These are phyloP conservation scores for Poecilia picta DNA, from an alignment of 2,797 vertebrate genomes.

Conservation along the genomic window DNA sequence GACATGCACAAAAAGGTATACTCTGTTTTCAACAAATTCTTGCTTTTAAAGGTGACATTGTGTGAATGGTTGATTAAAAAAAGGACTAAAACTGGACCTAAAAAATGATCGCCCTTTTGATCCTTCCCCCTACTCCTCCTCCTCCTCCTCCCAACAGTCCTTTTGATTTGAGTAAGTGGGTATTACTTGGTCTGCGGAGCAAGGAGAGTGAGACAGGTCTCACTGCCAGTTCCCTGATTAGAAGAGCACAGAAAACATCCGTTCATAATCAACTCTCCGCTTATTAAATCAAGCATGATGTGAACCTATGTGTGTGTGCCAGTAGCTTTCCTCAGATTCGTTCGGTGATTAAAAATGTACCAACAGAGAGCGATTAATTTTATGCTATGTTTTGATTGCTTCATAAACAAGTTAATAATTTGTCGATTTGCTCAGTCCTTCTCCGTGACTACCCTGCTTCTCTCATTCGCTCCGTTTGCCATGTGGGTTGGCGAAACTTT, in stretches of 20 bases:
- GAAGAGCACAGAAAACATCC: constrained; percentile 57
- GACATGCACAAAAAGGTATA: constrained; percentile 16
- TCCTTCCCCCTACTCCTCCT: background rate
- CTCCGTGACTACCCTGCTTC: background rate
- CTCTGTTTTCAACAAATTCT: background rate
- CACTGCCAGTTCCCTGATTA: constrained; percentile 64
- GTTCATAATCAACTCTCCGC: constrained; percentile 60
- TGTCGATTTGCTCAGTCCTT: background rate
- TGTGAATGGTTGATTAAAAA: constrained; percentile 20
- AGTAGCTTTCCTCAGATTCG: constrained; percentile 23
- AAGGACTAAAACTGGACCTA: constrained; percentile 42
- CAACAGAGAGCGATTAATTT: constrained; percentile 39
- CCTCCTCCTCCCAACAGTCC: constrained; percentile 29
- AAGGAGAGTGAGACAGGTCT: constrained; percentile 71
- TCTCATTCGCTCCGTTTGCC: background rate
- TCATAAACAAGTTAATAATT: background rate
- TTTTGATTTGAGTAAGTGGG: constrained; percentile 67
- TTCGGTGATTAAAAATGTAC: constrained; percentile 28
- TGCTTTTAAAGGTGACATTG: constrained; percentile 13
- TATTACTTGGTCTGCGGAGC: constrained; percentile 75
- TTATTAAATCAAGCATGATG: constrained; percentile 61
- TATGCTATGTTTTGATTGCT: background rate
- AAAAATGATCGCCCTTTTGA: constrained; percentile 26
- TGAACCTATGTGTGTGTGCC: constrained; percentile 12
- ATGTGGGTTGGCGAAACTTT: background rate